Base-by-base conservation (phyloP, 2,113 vertebrate species). In the Gracilinanus agilis region DNA sequence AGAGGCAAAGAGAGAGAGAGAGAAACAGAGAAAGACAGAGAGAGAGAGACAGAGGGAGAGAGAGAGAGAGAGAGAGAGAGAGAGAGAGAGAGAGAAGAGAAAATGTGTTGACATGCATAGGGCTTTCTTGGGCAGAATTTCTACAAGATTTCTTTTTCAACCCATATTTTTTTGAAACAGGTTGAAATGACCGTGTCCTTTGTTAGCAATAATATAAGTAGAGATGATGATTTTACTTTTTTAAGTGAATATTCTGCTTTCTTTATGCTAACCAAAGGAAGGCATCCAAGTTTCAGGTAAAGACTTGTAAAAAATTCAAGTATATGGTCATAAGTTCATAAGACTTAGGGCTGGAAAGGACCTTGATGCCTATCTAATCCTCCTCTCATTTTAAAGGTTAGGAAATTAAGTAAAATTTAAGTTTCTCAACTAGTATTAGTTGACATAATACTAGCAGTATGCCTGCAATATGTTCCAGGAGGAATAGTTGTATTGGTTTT, bases 1-100 rank as follows among this genome's bases (percentile, higher is more conserved):
- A 27, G 55, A 58, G 8, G 9, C 5, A 25, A 7, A 58, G 7
- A 67, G 1, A 21, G 2, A 75, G 67, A 75, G 13, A 19, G 4
- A n/a, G 0, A 5, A 6, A n/a, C 49, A 49, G 16, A n/a, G 1
- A 75, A 10, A 19, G 4, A n/a, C 0, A 75, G 10, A n/a, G 34
- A 23, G 16, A 23, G 56, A 55, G 54, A 55, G 21, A 19, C 13
- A 55, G 54, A 55, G 23, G 0, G 2, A 58, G 34, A 75, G 16
- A n/a, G 13, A 75, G 0, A 11, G 8, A 7, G 1, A 25, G 55
- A 58, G 24, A n/a, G 3, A 75, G 34, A 75, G 29, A n/a, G 3
- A 67, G 29, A 16, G 0, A 5, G 11, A 34, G 61, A 67, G 3
- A 34, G 11, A 67, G 12, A 67, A 13, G n/a, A 7, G 40, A 19